Percentiles rank a stretch among this genome's conserved stretches.
Conservation (phyloP, 2,888 invertebrate genomes). For the Drosophila austrosaltans region DNA sequence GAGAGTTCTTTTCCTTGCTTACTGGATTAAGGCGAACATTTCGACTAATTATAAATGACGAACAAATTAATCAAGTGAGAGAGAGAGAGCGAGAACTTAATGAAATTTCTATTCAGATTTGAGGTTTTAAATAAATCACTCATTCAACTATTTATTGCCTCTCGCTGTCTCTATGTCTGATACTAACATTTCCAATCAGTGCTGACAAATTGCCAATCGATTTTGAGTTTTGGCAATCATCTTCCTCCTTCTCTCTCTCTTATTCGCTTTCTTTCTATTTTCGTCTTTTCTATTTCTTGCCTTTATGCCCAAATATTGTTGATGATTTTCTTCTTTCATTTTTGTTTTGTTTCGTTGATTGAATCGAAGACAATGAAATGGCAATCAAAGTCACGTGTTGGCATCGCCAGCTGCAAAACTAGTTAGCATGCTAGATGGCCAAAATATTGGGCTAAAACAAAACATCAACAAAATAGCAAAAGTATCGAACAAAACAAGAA, state of each 20-base stretch:
- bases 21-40: background rate
- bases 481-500: slow-evolving; percentile 29
- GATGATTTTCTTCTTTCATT: slow-evolving; percentile 55
- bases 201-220: slow-evolving; percentile 51
- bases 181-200: slow-evolving; percentile 36
- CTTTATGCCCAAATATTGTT: slow-evolving; percentile 20
- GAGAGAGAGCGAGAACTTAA: background rate
- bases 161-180: background rate
- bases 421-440: slow-evolving; percentile 39
- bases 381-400: slow-evolving; percentile 77
- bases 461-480: slow-evolving; percentile 18
- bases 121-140: background rate
- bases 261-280: background rate
- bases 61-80: background rate
- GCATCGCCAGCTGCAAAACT: slow-evolving; percentile 56
- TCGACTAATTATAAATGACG: background rate
- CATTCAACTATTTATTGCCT: background rate
- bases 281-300: background rate
- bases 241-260: background rate
- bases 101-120: background rate
- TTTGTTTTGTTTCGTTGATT: slow-evolving; percentile 45
- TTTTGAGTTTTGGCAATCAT: slow-evolving; percentile 38
- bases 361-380: slow-evolving; percentile 74
- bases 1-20: slow-evolving; percentile 23
- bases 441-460: slow-evolving; percentile 1